Percentiles rank a stretch among this genome's conserved stretches.
Conservation (phyloP, 2,888 invertebrate genomes). For the Adela reaumurella region DNA sequence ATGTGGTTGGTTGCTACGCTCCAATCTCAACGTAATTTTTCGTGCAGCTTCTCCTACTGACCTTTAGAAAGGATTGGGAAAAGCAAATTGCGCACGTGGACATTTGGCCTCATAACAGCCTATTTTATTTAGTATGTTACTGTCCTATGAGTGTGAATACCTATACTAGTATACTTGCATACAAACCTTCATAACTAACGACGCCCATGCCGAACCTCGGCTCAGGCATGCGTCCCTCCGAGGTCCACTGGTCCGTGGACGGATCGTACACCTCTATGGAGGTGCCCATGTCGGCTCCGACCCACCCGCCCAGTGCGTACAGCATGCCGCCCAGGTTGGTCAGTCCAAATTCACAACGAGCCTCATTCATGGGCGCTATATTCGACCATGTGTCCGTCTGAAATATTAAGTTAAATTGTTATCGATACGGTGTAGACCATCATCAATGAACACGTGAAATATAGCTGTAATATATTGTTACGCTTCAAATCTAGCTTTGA, state of each 20-base stretch:
- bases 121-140: too few species aligned
- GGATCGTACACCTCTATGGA: conserved; percentile 88
- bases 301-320: conserved; percentile 91
- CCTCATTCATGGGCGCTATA: conserved; percentile 73
- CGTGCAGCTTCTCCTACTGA: too few species aligned
- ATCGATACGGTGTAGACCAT: neutral
- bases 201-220: conserved; percentile 91
- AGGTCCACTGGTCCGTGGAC: conserved; percentile 69
- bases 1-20: too few species aligned
- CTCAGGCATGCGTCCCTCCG: conserved; percentile 75
- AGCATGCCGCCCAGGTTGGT: conserved; percentile 79
- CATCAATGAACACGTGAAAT: too few species aligned
- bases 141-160: too few species aligned
- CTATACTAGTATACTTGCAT: too few species aligned
- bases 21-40: too few species aligned
- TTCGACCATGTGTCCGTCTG: conserved; percentile 57
- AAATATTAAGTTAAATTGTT: conserved; percentile 11
- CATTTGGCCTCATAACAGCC: too few species aligned
- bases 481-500: too few species aligned
- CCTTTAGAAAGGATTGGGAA: too few species aligned
- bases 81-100: too few species aligned
- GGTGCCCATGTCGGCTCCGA: conserved; percentile 86
- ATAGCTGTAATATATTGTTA: too few species aligned
- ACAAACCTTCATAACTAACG: conserved; percentile 71
- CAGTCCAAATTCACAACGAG: conserved; percentile 86